Evolutionary conservation across 2,113 vertebrate species (phyloP), one percentile per base, ranked within the genome.

Genomic region (Lepus timidus): DNA sequence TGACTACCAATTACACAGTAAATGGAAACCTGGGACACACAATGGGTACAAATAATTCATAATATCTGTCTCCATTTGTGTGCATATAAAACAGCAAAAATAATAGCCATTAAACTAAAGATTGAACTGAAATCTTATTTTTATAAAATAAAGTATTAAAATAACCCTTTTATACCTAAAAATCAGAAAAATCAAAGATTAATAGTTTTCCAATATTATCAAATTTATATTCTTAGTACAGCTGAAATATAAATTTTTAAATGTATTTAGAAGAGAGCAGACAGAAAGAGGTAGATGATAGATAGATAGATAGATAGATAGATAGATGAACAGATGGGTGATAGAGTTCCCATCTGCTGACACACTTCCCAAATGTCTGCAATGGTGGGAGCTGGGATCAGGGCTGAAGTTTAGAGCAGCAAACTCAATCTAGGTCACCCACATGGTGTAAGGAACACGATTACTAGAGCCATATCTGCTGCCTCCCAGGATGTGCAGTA

Each of bases 31-130:
- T 94, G 95, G 91, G 95, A 98, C 96, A 96, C 0, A 0, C 97
- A 97, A 98, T 97, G 97, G 85, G 71, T 92, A 83, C 85, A 97
- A 97, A 98, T 97, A 98, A 98, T 97, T 98, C 76, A 97, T 91
- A 96, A 92, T 71, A 88, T 49, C 78, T 85, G 93, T 97, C 55
- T 89, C 36, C 5, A 25, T 98, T 96, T 97, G 94, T 98, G 90
- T 96, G 44, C 80, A 95, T 51, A 80, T 92, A 97, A 97, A 98
- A 76, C 39, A 91, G 17, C 2, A 71, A 86, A 83, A 96, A 96
- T 17, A 97, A 96, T 52, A 96, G 65, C 39, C 19, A 1, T 93
- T 96, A 95, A 97, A 91, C n/a, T 96, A 91, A 51, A 95, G 65
- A 93, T 78, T 67, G 94, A 96, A 93, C 96, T 90, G 67, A 96